Percentiles rank a stretch among this genome's conserved stretches.
Conservation (phyloP, 2,113 vertebrate species). For the Octodon degus region DNA sequence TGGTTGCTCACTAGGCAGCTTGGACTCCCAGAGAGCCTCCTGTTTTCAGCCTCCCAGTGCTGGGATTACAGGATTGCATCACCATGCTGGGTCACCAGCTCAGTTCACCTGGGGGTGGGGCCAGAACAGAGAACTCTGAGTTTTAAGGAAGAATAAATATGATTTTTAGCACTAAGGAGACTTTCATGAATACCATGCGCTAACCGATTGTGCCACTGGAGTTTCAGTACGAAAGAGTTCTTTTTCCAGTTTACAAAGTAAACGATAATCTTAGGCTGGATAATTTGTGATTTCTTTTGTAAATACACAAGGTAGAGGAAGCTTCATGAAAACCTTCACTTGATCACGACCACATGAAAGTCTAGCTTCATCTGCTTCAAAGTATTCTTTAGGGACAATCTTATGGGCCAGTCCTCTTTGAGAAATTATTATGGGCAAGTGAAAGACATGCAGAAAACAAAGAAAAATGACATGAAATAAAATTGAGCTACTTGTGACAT, state of each 20-base stretch:
- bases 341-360: neutral
- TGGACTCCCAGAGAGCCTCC: too few relatives aligned
- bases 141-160: neutral
- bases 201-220: too few relatives aligned
- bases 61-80: too few relatives aligned
- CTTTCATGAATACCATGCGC: too few relatives aligned
- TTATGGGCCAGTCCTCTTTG: neutral
- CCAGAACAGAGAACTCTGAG: neutral
- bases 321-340: neutral
- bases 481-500: neutral
- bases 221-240: neutral
- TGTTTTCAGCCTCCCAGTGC: too few relatives aligned
- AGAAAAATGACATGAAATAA: neutral
- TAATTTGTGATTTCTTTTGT: neutral
- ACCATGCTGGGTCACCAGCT: too few relatives aligned
- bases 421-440: neutral
- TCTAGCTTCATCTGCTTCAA: neutral
- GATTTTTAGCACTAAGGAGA: neutral
- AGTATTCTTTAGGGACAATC: neutral
- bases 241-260: neutral
- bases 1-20: too few relatives aligned
- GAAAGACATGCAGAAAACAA: neutral
- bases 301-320: neutral
- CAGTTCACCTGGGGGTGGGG: too few relatives aligned
- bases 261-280: neutral